phyloP scores from a whole-genome alignment of 2,797 vertebrate species.

The Brachyalestes nurse region DNA sequence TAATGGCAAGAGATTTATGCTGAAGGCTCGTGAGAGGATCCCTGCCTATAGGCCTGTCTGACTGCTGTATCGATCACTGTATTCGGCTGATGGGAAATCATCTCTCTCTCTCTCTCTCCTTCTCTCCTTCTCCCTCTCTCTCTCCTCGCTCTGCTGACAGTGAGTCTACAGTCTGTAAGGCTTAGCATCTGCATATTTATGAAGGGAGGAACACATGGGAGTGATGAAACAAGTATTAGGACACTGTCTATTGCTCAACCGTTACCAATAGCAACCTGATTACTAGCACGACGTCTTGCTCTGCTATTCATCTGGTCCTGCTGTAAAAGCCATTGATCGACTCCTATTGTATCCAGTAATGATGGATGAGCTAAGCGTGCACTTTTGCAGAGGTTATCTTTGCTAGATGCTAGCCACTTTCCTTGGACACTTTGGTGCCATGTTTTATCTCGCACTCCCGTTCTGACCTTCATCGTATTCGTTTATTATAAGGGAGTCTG shows the following conservation, averaged over 20 bases:
- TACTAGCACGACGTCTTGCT: background rate
- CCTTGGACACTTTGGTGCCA: background rate
- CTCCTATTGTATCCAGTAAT: background rate
- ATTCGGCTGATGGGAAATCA: conserved; percentile 71
- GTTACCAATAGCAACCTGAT: background rate
- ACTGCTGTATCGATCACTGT: conserved; percentile 75
- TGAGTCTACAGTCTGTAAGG: conserved; percentile 42
- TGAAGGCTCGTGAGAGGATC: conserved; percentile 65
- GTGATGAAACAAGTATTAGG: background rate
- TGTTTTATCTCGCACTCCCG: background rate
- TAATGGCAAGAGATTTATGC: conserved; percentile 76
- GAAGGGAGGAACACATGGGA: conserved; percentile 9
- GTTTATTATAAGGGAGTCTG: too few species aligned
- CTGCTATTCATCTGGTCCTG: background rate
- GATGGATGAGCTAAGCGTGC: background rate
- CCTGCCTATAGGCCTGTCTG: conserved; percentile 64
- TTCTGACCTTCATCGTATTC: too few species aligned
- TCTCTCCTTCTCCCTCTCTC: conserved; percentile 12
- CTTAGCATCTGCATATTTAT: conserved; percentile 45
- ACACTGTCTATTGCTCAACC: conserved; percentile 4
- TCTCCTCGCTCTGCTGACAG: conserved; percentile 27
- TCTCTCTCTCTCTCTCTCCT: conserved; percentile 15
- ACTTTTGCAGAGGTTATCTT: too few species aligned
- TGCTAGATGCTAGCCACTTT: background rate
- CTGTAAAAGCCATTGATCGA: background rate